These are phyloP conservation scores for Cheirogaleus major DNA, from an alignment of 2,797 vertebrate genomes.

Conservation along the genomic window DNA sequence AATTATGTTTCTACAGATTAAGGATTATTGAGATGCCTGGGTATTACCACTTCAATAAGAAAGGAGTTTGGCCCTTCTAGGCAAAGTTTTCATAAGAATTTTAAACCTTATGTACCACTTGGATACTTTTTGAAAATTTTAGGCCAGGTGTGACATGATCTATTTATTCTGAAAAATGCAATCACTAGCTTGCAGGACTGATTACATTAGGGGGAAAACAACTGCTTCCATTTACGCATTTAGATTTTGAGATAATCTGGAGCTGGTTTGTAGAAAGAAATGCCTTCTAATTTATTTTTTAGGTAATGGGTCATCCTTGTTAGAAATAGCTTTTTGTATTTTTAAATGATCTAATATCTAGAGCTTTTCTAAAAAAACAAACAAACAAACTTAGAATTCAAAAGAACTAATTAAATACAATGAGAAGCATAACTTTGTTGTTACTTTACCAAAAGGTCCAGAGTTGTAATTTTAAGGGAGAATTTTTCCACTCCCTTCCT, in stretches of 20 bases:
- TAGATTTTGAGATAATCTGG: background rate
- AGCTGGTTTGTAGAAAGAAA: background rate
- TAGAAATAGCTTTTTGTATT: constrained; percentile 29
- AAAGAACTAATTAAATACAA: constrained; percentile 28
- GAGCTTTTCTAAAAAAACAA: background rate
- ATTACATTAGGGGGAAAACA: background rate
- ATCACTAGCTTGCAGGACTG: background rate
- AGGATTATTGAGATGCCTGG: background rate
- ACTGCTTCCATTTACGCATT: background rate
- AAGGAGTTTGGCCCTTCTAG: background rate
- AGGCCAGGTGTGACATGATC: background rate
- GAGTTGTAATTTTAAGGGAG: background rate
- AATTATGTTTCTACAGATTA: background rate
- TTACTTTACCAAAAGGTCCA: background rate
- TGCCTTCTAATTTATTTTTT: background rate
- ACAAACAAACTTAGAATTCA: background rate
- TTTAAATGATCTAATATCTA: constrained; percentile 26
- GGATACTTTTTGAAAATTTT: background rate
- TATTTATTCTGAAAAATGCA: constrained; percentile 36
- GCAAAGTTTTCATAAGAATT: background rate
- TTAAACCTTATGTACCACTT: background rate
- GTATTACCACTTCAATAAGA: background rate
- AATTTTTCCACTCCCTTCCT: too few species aligned
- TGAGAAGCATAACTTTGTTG: background rate
- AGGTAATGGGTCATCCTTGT: background rate